phyloP scores from a whole-genome alignment of 2,888 invertebrate species.

The Eupithecia insigniata region DNA sequence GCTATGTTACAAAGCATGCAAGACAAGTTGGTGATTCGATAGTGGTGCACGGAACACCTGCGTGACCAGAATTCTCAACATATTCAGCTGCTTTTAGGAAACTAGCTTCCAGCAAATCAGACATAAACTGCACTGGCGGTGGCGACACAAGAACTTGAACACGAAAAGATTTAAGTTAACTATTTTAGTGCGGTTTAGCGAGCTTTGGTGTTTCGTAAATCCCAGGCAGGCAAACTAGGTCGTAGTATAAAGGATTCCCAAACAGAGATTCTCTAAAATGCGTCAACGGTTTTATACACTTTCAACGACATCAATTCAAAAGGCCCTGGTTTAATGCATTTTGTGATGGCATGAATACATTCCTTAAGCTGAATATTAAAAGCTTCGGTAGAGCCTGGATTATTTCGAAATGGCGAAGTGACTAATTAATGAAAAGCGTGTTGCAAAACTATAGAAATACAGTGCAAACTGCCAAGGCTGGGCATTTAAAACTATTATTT shows the following conservation, averaged over 20 bases:
- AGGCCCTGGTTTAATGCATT: not conserved
- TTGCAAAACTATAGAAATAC: not conserved
- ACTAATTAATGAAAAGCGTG: not conserved
- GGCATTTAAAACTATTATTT: not conserved
- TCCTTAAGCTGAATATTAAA: not conserved
- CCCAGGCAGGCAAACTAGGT: not conserved
- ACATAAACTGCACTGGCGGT: not conserved
- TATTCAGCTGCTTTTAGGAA: not conserved
- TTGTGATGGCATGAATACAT: not conserved
- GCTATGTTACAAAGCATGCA: not conserved
- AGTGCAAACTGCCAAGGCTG: not conserved
- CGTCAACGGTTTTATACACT: not conserved
- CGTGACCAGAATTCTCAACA: constrained; percentile 1
- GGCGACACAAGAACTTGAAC: not conserved
- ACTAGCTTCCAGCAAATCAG: not conserved
- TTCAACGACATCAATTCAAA: not conserved
- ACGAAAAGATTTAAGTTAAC: not conserved
- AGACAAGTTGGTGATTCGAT: not conserved
- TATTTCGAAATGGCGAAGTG: not conserved
- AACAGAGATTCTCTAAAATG: not conserved
- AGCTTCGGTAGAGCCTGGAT: not conserved
- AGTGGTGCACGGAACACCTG: not conserved
- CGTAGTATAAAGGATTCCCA: not conserved
- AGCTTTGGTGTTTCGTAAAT: not conserved
- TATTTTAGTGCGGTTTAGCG: not conserved